Evolutionary conservation across 23 tunicate genomes (phyloP).

Genomic region (Trididemnum clinides): DNA sequence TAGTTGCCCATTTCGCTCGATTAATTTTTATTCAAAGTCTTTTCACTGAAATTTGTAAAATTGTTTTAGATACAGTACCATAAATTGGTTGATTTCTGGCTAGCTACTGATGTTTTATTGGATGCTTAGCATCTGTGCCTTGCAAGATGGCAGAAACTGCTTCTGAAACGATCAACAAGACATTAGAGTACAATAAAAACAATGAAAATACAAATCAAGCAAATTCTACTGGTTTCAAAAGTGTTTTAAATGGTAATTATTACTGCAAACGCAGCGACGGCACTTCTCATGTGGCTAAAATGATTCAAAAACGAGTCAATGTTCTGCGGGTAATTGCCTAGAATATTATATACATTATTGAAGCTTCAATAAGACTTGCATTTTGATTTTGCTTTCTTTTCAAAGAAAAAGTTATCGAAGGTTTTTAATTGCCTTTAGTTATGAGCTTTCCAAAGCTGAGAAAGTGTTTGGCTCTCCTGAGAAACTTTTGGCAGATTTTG

Average conservation of each 20-base stretch:
- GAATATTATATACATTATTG: constrained; percentile 94
- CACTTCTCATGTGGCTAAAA: constrained; percentile 77
- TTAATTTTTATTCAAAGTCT: no score
- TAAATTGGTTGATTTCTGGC: no score
- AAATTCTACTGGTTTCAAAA: constrained; percentile 37
- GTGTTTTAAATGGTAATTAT: constrained; percentile 62
- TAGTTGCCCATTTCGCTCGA: no score
- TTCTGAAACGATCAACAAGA: neutral
- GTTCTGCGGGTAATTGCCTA: constrained; percentile 45
- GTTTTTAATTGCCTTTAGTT: constrained; percentile 88
- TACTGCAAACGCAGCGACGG: constrained; percentile 77
- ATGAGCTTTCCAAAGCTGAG: constrained; percentile 91
- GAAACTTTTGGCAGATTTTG: constrained; percentile 92
- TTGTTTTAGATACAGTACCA: no score
- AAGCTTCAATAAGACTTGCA: constrained; percentile 89
- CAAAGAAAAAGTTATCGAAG: constrained; percentile 95
- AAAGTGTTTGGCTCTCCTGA: constrained; percentile 91
- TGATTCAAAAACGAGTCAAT: constrained; percentile 80
- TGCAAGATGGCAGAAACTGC: neutral
- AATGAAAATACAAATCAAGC: neutral
- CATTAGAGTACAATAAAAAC: neutral
- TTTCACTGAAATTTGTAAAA: no score
- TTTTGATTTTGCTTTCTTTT: constrained; percentile 86
- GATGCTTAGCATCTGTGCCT: no score
- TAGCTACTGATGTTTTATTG: no score